These are phyloP conservation scores for Volucella inanis DNA, from an alignment of 2,888 invertebrate species.

Conservation along the genomic window DNA sequence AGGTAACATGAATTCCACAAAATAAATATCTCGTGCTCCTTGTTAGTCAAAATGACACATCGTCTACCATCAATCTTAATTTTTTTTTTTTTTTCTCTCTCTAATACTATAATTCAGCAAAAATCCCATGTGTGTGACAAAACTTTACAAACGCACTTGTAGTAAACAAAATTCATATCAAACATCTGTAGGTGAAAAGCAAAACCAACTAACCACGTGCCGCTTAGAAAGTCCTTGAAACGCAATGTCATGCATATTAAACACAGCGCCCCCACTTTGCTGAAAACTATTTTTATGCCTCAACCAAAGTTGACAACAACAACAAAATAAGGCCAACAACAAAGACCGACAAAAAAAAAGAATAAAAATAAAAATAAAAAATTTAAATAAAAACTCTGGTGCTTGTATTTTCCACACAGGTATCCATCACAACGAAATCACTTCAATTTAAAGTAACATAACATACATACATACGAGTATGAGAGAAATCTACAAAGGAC, in stretches of 20 bases:
- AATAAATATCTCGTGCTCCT: too few relatives aligned
- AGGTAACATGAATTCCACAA: too few relatives aligned
- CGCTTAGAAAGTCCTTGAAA: conserved; percentile 46
- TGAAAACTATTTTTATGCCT: conserved; percentile 25
- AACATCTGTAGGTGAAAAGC: conserved; percentile 8
- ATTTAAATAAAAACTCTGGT: too few relatives aligned
- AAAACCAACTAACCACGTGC: conserved; percentile 24
- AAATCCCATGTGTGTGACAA: too few relatives aligned
- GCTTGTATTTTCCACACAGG: not conserved
- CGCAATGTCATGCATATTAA: conserved; percentile 59
- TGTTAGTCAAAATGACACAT: too few relatives aligned
- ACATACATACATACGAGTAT: not conserved
- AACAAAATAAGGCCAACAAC: not conserved
- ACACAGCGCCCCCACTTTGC: not conserved
- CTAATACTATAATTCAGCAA: too few relatives aligned
- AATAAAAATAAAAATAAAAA: too few relatives aligned
- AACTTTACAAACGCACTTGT: too few relatives aligned
- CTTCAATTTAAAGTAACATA: conserved; percentile 36
- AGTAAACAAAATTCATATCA: too few relatives aligned
- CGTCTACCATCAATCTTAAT: too few relatives aligned
- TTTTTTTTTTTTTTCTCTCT: too few relatives aligned
- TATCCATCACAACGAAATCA: conserved; percentile 51
- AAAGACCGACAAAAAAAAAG: conserved; percentile 10
- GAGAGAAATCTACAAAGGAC: not conserved
- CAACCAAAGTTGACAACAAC: not conserved